Percentiles rank a stretch among this genome's conserved stretches.
These are phyloP conservation scores for Agrilus planipennis DNA, from an alignment of 1,140 invertebrate species.

Conservation along the genomic window DNA sequence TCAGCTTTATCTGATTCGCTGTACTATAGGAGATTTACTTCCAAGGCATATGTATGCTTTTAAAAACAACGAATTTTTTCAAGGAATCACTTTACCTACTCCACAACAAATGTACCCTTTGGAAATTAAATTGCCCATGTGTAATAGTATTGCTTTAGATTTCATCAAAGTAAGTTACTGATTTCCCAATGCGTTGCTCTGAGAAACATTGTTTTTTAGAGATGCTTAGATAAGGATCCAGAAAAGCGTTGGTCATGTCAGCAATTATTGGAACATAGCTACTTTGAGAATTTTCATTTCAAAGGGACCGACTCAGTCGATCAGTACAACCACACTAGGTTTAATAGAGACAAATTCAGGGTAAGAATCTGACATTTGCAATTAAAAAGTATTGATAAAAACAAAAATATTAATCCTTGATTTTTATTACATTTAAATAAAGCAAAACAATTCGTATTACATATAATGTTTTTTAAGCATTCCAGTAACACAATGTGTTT, in stretches of 20 bases:
- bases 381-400: slow-evolving; percentile 5
- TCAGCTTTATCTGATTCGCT: slow-evolving; percentile 90
- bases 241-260: slow-evolving; percentile 81
- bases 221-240: slow-evolving; percentile 93
- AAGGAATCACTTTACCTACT: slow-evolving; percentile 82
- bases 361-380: slow-evolving; percentile 30
- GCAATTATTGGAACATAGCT: slow-evolving; percentile 77
- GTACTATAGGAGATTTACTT: slow-evolving; percentile 81
- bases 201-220: slow-evolving; percentile 40
- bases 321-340: slow-evolving; percentile 56
- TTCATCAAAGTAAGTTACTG: slow-evolving; percentile 64
- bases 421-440: not conserved
- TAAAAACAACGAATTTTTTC: slow-evolving; percentile 89
- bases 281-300: slow-evolving; percentile 74
- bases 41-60: slow-evolving; percentile 92
- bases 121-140: slow-evolving; percentile 68
- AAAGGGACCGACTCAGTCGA: slow-evolving; percentile 61
- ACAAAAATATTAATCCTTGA: not conserved
- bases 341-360: slow-evolving; percentile 46
- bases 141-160: slow-evolving; percentile 57
- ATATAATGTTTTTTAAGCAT: slow-evolving; percentile 35
- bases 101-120: slow-evolving; percentile 70
- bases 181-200: slow-evolving; percentile 3
- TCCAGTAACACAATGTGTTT: slow-evolving; percentile 46
- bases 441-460: not conserved